These are phyloP conservation scores for Aplysina aerophoba DNA, from an alignment of 37 sponge, comb jelly and placozoan species.

Conservation along the genomic window DNA sequence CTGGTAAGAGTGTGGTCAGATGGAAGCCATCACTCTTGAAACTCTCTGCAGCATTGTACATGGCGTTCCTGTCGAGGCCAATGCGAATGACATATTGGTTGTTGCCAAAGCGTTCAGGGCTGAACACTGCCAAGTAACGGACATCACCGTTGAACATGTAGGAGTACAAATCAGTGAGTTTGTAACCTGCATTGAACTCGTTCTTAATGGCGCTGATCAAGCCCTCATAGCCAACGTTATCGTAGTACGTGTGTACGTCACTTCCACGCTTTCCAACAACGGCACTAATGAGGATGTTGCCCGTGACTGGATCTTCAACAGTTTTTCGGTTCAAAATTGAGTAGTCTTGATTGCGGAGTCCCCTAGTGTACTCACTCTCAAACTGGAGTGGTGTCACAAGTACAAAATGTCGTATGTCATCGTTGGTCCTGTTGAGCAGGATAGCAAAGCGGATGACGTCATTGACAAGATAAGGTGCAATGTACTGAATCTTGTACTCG, in stretches of 20 bases:
- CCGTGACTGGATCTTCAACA: neutral
- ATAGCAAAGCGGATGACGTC: neutral
- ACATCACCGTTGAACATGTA: neutral
- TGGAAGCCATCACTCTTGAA: neutral
- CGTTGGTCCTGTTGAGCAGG: constrained; percentile 17
- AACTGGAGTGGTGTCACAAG: neutral
- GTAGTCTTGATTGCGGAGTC: neutral
- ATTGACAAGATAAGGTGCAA: constrained; percentile 1
- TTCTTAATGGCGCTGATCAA: neutral
- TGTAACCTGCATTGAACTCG: neutral
- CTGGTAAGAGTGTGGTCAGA: neutral
- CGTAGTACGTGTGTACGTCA: neutral
- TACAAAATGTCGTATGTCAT: neutral
- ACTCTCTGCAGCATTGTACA: neutral
- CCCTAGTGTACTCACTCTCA: neutral
- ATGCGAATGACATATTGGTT: neutral
- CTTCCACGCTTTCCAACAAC: neutral
- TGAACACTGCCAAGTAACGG: neutral
- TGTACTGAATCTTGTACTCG: neutral
- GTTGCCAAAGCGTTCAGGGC: constrained; percentile 11
- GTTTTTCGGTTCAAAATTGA: neutral
- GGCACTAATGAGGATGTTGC: neutral
- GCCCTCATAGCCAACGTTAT: neutral
- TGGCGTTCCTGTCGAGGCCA: neutral
- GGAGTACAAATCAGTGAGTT: neutral